Conservation (phyloP, 1,140 invertebrate species). For the Chelonus insularis region DNA sequence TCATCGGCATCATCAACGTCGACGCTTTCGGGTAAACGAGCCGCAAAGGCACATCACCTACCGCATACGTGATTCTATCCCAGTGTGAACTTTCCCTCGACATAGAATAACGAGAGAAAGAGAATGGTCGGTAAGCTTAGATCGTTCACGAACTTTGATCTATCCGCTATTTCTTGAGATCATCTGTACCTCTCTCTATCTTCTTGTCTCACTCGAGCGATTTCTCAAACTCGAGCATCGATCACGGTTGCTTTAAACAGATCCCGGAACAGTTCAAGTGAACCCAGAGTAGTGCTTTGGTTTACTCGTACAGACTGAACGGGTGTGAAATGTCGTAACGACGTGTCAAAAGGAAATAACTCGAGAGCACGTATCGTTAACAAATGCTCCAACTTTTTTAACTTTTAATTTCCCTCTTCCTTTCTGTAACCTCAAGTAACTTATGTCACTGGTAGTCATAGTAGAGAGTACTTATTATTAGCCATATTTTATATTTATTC, state of each 20-base stretch:
- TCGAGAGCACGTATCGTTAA: slow-evolving; percentile 31
- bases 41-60: slow-evolving; percentile 24
- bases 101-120: slow-evolving; percentile 4
- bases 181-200: slow-evolving; percentile 2
- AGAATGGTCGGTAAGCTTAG: background rate
- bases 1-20: slow-evolving; percentile 17
- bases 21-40: slow-evolving; percentile 22
- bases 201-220: background rate
- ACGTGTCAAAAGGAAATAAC: slow-evolving; percentile 45
- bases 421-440: no score
- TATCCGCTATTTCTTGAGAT: slow-evolving; percentile 20
- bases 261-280: slow-evolving; percentile 26
- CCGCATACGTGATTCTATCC: slow-evolving; percentile 25
- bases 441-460: no score
- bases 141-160: slow-evolving; percentile 26
- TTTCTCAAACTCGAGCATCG: slow-evolving; percentile 25
- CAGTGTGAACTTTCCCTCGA: slow-evolving; percentile 21
- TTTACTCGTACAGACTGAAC: no score
- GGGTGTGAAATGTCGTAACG: slow-evolving; percentile 49
- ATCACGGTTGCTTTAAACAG: slow-evolving; percentile 26
- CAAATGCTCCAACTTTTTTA: background rate
- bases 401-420: background rate
- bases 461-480: no score
- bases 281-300: no score
- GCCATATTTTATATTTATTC: no score